phyloP scores from a whole-genome alignment of 2,113 vertebrate species.

The Vombatus ursinus region DNA sequence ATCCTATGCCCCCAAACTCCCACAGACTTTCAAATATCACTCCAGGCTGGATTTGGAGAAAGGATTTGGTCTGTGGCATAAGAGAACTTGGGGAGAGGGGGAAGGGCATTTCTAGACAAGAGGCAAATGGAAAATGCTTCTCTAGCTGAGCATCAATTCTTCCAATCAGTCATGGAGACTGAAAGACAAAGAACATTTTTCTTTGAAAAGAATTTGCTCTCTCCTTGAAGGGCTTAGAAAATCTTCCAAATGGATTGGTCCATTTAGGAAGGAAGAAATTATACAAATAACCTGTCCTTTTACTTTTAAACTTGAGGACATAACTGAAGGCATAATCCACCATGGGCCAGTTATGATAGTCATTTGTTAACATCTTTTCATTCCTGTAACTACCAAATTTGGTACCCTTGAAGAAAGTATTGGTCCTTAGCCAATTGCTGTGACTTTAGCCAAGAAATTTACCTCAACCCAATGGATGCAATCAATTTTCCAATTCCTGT shows the following conservation, averaged over 20 bases:
- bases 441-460: not conserved
- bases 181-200: not conserved
- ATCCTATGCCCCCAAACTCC: not conserved
- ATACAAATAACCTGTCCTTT: not conserved
- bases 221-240: not conserved
- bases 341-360: not conserved
- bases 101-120: not conserved
- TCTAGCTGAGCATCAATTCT: not conserved
- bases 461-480: not conserved
- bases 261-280: not conserved
- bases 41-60: not conserved
- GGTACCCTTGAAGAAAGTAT: not conserved
- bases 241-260: not conserved
- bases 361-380: not conserved
- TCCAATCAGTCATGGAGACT: not conserved
- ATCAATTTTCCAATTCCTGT: not conserved
- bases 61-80: not conserved
- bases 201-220: not conserved
- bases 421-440: not conserved
- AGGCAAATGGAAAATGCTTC: not conserved
- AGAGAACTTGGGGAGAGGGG: not conserved
- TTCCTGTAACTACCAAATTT: not conserved
- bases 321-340: not conserved
- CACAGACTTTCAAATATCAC: too few relatives aligned
- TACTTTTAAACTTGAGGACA: not conserved